phyloP scores from a whole-genome alignment of 1,140 invertebrate genomes.

The Trigoniulus corallinus region DNA sequence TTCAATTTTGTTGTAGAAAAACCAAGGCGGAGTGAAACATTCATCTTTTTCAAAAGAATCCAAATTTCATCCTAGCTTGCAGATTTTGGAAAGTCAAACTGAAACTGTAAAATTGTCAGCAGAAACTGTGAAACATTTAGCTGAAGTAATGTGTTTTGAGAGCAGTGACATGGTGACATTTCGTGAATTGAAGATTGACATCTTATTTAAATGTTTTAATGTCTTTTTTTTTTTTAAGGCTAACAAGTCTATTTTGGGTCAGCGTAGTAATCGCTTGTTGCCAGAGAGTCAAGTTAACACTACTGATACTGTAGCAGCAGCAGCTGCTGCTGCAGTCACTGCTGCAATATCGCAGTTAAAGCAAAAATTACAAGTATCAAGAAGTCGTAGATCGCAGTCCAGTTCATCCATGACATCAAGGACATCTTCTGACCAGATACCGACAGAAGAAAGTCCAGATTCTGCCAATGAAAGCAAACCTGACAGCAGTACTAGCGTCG shows the following conservation, averaged over 20 bases:
- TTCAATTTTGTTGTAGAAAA: too few species aligned
- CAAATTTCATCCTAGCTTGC: too few species aligned
- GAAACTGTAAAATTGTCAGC: slow-evolving; percentile 15
- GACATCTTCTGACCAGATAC: too few species aligned
- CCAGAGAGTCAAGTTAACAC: not conserved
- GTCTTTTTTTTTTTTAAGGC: too few species aligned
- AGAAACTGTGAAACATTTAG: slow-evolving; percentile 14
- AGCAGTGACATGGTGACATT: slow-evolving; percentile 5
- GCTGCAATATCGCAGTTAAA: not conserved
- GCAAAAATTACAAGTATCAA: not conserved
- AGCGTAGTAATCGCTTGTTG: not conserved
- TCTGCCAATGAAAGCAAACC: too few species aligned
- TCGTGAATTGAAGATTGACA: not conserved
- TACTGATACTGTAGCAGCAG: slow-evolving; percentile 9
- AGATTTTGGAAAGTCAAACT: slow-evolving; percentile 14
- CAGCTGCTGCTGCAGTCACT: slow-evolving; percentile 10
- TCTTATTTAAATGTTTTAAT: too few species aligned
- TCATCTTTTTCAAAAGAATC: too few species aligned
- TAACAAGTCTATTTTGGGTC: not conserved
- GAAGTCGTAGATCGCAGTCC: not conserved
- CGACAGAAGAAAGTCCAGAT: too few species aligned
- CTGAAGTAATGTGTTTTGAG: slow-evolving; percentile 10
- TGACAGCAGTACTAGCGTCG: too few species aligned
- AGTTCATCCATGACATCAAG: not conserved
- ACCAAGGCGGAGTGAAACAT: too few species aligned